Base-by-base conservation (phyloP, 2,797 vertebrate species). In the Muscicapa comitata region DNA sequence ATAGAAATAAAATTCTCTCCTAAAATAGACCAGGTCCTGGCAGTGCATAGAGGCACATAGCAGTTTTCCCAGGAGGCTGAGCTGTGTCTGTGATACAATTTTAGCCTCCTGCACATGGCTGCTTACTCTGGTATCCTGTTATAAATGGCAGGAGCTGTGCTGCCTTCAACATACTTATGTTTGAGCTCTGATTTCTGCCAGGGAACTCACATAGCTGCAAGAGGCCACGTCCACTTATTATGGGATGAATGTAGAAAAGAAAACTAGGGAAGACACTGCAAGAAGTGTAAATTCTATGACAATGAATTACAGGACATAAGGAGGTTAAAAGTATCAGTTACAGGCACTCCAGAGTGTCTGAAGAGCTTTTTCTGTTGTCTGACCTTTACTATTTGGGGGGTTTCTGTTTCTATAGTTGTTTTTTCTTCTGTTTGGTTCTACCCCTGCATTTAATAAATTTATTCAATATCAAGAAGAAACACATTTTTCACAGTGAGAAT, bases 91-190 rank as follows among this genome's bases (percentile, higher is more conserved):
- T 51, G 65, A 40, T 88, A 17, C 45, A 95, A 95, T 95, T 96
- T 95, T 89, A 96, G 88, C 67, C 57, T 85, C 47, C 42, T 35
- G 45, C 61, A 54, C 91, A 62, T 94, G 86, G 57, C 86, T 93
- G 54, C 43, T 89, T 80, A 62, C 31, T 77, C 63, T 1, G 2
- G n/a, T n/a, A 3, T 74, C 31, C 24, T 83, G 71, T 87, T 87
- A 74, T 17, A 94, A 93, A 67, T 77, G 92, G 75, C 81, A 89
- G 61, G 38, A 87, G 74, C 50, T 85, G 3, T 45, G 57, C 81
- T 91, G 84, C 72, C 72, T 91, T 82, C 75, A 86, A 72, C 61
- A 54, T 43, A 68, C 50, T 74, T 59, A 19, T 5, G 13, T 68
- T 71, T 57, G 54, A 91, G 67, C 72, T 88, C 65, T 17, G 20